Evolutionary conservation across 1,140 invertebrate species (phyloP).

Genomic region (Leptopilina clavipes): DNA sequence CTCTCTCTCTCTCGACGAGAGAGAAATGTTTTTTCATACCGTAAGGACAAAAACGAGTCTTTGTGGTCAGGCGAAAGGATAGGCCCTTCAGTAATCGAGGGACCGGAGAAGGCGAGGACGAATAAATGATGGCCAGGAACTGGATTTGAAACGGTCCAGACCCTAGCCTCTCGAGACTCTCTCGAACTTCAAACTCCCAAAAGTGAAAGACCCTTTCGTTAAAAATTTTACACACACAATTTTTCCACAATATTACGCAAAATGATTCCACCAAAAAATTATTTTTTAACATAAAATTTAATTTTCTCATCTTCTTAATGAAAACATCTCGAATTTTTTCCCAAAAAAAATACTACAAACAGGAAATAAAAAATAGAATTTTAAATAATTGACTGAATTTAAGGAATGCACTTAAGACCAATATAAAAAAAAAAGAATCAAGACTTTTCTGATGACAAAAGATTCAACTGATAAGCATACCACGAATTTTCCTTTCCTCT

Average conservation of each 20-base stretch:
- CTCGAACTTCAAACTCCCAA: neutral
- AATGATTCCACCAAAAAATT: no score
- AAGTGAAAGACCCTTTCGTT: neutral
- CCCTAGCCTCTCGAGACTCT: neutral
- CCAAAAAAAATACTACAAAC: neutral
- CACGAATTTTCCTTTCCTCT: conserved; percentile 13
- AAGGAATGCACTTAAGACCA: conserved; percentile 3
- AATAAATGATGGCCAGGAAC: conserved; percentile 28
- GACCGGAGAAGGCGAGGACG: neutral
- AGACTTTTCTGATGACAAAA: neutral
- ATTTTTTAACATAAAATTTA: no score
- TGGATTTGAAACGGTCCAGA: conserved; percentile 22
- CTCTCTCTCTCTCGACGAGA: conserved; percentile 18
- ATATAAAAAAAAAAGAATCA: neutral
- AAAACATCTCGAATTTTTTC: neutral
- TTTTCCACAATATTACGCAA: neutral
- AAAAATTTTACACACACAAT: no score
- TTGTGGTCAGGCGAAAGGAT: conserved; percentile 24
- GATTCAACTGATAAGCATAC: conserved; percentile 16
- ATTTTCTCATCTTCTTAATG: no score
- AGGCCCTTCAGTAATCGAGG: conserved; percentile 23
- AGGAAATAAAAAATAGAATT: neutral
- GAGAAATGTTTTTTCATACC: neutral
- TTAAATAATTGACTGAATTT: conserved; percentile 1
- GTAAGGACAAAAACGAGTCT: conserved; percentile 28